Percentiles rank a stretch among this genome's conserved stretches.
Conservation (phyloP, 2,888 invertebrate genomes). For the Epicampocera succincta region DNA sequence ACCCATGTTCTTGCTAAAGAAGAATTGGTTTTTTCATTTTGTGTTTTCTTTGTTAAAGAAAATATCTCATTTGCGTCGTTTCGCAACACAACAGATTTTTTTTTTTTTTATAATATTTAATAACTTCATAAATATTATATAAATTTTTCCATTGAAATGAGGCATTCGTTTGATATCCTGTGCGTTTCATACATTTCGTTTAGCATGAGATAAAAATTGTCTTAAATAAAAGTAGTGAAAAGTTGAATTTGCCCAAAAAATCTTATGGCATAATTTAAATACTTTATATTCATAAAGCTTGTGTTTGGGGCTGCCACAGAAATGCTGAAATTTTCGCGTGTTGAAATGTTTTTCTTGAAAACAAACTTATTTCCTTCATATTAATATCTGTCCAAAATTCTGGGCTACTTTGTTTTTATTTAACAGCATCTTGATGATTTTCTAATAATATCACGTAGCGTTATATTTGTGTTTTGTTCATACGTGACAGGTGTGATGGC, state of each 20-base stretch:
- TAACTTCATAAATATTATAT: too few species aligned
- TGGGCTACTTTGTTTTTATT: neutral
- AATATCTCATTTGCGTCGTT: too few species aligned
- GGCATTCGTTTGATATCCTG: too few species aligned
- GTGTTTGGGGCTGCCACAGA: too few species aligned
- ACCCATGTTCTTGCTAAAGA: neutral
- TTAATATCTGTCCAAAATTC: neutral
- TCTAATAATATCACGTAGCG: constrained; percentile 45
- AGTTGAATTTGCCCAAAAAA: neutral
- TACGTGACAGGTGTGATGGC: constrained; percentile 16
- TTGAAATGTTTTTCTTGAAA: neutral
- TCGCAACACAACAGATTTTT: too few species aligned
- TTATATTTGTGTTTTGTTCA: constrained; percentile 7
- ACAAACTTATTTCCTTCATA: neutral
- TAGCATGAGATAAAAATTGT: constrained; percentile 7
- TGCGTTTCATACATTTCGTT: neutral
- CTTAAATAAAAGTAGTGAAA: neutral
- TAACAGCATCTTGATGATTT: constrained; percentile 38
- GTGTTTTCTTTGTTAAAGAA: too few species aligned
- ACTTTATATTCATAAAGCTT: too few species aligned
- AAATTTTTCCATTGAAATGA: too few species aligned
- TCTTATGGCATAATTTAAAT: too few species aligned
- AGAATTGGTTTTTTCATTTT: too few species aligned
- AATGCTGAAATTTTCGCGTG: too few species aligned
- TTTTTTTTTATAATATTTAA: too few species aligned